These are phyloP conservation scores for Tortrix viridana DNA, from an alignment of 2,888 invertebrate species.

Conservation along the genomic window DNA sequence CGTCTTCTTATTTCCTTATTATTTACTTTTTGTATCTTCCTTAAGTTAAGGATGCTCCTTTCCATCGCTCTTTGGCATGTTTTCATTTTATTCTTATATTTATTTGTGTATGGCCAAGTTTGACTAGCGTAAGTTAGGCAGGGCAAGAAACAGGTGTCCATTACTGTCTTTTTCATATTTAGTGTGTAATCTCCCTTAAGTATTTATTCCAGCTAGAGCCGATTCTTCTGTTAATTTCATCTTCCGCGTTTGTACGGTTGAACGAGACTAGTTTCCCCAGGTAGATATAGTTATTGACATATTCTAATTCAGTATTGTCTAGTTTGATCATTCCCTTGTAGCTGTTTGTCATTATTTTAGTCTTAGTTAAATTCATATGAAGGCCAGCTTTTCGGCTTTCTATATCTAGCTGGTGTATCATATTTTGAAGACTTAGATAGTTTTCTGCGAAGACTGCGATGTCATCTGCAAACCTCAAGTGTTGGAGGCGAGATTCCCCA, in stretches of 20 bases:
- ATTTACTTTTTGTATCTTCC: no score
- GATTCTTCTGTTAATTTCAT: constrained; percentile 17
- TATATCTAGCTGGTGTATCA: no score
- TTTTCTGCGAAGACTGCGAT: no score
- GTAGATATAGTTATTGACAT: constrained; percentile 23
- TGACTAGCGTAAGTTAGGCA: not conserved
- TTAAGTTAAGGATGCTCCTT: no score
- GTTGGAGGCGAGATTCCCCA: constrained; percentile 12
- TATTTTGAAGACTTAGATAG: no score
- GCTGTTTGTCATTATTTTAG: constrained; percentile 26
- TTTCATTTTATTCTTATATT: no score
- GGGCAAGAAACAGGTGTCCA: not conserved
- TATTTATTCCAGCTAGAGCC: constrained; percentile 24
- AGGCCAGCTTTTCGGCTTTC: no score
- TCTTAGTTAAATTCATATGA: no score
- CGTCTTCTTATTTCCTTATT: no score
- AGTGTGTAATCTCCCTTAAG: not conserved
- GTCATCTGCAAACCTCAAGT: no score
- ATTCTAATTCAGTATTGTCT: constrained; percentile 20
- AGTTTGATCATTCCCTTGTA: constrained; percentile 13
- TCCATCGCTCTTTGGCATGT: no score
- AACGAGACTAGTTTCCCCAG: constrained; percentile 31
- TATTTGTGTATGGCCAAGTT: no score
- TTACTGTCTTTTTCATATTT: not conserved
- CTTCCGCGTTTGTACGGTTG: constrained; percentile 4